These are phyloP conservation scores for Drosophila lacteicornis DNA, from an alignment of 1,140 invertebrate species.

Conservation along the genomic window DNA sequence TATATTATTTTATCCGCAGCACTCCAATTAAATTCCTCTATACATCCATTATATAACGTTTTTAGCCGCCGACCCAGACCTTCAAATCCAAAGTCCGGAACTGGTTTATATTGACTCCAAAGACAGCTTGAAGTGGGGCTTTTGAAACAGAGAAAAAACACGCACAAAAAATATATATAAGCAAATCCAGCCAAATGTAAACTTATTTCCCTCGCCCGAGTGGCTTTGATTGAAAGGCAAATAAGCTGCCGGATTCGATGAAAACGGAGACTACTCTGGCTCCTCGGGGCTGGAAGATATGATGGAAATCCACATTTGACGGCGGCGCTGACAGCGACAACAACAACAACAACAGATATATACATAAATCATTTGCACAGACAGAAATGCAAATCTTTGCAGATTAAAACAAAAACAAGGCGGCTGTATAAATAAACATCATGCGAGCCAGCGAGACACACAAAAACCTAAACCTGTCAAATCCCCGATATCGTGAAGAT, in stretches of 20 bases:
- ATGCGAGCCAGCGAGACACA: constrained; percentile 44
- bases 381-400: constrained; percentile 75
- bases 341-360: constrained; percentile 18
- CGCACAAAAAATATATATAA: constrained; percentile 33
- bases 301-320: constrained; percentile 61
- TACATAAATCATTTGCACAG: constrained; percentile 73
- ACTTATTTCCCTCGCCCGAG: constrained; percentile 47
- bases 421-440: constrained; percentile 55
- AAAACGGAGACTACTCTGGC: constrained; percentile 40
- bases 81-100: constrained; percentile 28
- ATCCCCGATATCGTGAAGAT: constrained; percentile 68
- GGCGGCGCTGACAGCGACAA: constrained; percentile 52
- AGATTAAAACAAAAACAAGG: constrained; percentile 73
- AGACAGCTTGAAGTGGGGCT: constrained; percentile 29
- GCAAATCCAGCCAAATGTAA: constrained; percentile 48
- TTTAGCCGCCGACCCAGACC: constrained; percentile 28
- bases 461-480: constrained; percentile 77
- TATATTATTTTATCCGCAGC: too few relatives aligned
- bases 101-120: constrained; percentile 48
- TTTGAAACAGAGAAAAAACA: constrained; percentile 32
- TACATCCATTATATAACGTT: constrained; percentile 10
- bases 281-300: constrained; percentile 17
- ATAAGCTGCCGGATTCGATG: constrained; percentile 71
- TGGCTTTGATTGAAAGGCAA: constrained; percentile 71
- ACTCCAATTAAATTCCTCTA: background rate